phyloP scores from a whole-genome alignment of 2,888 invertebrate genomes.

The Eristalis intricaria region DNA sequence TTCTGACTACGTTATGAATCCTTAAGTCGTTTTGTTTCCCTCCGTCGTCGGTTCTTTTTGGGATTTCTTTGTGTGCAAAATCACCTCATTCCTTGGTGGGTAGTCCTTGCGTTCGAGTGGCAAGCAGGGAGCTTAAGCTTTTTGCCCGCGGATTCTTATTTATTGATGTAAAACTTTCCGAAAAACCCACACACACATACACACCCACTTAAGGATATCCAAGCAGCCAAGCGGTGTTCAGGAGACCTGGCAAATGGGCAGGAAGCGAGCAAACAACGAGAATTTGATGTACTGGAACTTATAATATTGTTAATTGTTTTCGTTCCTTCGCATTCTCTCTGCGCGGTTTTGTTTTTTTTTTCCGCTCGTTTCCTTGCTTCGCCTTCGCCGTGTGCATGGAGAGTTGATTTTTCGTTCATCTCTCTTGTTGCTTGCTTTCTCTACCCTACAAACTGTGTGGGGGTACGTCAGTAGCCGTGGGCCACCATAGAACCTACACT shows the following conservation, averaged over 20 bases:
- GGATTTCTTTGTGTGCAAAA: neutral
- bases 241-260: neutral
- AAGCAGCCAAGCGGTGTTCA: too few species aligned
- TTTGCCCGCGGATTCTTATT: conserved; percentile 68
- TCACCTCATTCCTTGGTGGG: neutral
- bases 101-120: neutral
- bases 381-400: conserved; percentile 15
- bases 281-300: conserved; percentile 66
- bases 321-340: conserved; percentile 32
- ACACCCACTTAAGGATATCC: neutral
- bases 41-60: neutral
- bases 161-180: conserved; percentile 70
- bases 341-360: conserved; percentile 11
- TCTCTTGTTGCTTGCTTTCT: conserved; percentile 32
- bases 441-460: conserved; percentile 1
- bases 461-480: conserved; percentile 32
- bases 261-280: conserved; percentile 48
- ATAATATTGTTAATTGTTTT: conserved; percentile 72
- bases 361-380: neutral
- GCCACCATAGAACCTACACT: conserved; percentile 19
- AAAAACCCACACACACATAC: conserved; percentile 27
- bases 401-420: conserved; percentile 38
- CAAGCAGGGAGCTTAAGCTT: conserved; percentile 45
- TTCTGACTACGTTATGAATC: conserved; percentile 68
- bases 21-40: conserved; percentile 41